Percentiles rank a stretch among this genome's conserved stretches.
Evolutionary conservation across 2,797 vertebrate species (phyloP).

Genomic region (Chaetodon trifasciatus): DNA sequence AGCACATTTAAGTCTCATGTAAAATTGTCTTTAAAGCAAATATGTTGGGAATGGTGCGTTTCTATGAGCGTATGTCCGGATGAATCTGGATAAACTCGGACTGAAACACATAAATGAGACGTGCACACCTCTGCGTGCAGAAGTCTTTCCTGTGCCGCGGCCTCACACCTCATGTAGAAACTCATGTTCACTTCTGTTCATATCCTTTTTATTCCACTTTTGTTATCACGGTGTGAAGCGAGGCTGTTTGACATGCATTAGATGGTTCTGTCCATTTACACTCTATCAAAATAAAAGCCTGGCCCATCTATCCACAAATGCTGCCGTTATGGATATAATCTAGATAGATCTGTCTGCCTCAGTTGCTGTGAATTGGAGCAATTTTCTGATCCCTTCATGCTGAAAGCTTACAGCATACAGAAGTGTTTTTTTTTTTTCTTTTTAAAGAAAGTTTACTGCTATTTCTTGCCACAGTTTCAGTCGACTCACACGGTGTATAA

Average conservation of each 20-base stretch:
- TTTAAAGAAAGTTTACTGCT: conserved; percentile 13
- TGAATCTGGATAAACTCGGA: conserved; percentile 8
- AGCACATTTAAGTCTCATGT: too few relatives aligned
- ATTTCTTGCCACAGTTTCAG: conserved; percentile 23
- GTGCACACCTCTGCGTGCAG: background rate
- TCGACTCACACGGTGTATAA: background rate
- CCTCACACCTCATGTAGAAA: background rate
- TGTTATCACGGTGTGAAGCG: conserved; percentile 46
- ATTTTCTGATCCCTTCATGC: conserved; percentile 61
- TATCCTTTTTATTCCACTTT: conserved; percentile 27
- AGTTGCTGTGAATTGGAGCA: conserved; percentile 58
- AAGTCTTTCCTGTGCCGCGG: background rate
- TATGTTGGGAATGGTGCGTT: too few relatives aligned
- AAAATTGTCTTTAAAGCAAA: too few relatives aligned
- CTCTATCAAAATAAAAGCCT: conserved; percentile 71
- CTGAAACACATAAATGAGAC: conserved; percentile 29
- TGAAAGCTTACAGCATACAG: conserved; percentile 48
- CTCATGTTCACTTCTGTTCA: conserved; percentile 37
- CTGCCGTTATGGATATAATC: conserved; percentile 66
- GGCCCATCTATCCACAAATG: conserved; percentile 51
- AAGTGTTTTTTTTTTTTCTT: conserved; percentile 21
- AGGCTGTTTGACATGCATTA: conserved; percentile 75
- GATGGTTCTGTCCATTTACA: conserved; percentile 61
- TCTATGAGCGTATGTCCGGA: background rate
- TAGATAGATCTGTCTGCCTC: conserved; percentile 63